Evolutionary conservation across 2,797 vertebrate species (phyloP).

Genomic region (Sebastes aleutianus): DNA sequence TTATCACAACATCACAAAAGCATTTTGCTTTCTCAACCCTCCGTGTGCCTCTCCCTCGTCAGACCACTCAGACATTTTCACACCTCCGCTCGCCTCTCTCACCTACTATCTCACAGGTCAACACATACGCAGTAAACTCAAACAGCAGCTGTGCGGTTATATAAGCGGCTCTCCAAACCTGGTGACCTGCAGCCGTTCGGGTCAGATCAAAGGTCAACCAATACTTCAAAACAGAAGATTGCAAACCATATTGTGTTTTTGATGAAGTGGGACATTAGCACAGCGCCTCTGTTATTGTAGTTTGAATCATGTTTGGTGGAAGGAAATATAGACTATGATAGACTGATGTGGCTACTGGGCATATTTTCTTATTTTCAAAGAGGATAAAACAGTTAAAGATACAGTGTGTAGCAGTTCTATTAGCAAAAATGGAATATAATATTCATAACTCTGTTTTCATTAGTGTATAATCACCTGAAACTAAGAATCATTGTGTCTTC

Average conservation of each 20-base stretch:
- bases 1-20: slow-evolving; percentile 14
- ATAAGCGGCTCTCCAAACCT: slow-evolving; percentile 48
- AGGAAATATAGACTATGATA: neutral
- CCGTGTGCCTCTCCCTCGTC: neutral
- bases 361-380: neutral
- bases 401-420: no score
- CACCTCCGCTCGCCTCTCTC: slow-evolving; percentile 52
- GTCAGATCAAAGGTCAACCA: slow-evolving; percentile 50
- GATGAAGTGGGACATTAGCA: neutral
- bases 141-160: slow-evolving; percentile 63
- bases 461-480: no score
- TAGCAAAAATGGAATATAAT: no score
- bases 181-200: slow-evolving; percentile 7
- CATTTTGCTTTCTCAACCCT: slow-evolving; percentile 19
- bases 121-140: slow-evolving; percentile 29
- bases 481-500: no score
- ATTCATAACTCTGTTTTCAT: no score
- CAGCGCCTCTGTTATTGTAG: neutral
- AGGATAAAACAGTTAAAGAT: neutral
- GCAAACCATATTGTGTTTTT: slow-evolving; percentile 6
- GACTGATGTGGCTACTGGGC: neutral
- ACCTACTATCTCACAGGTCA: slow-evolving; percentile 39
- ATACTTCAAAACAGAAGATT: slow-evolving; percentile 15
- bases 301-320: neutral
- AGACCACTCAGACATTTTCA: slow-evolving; percentile 41